phyloP scores from a whole-genome alignment of 2,888 invertebrate genomes.

The Aphrophora alni region DNA sequence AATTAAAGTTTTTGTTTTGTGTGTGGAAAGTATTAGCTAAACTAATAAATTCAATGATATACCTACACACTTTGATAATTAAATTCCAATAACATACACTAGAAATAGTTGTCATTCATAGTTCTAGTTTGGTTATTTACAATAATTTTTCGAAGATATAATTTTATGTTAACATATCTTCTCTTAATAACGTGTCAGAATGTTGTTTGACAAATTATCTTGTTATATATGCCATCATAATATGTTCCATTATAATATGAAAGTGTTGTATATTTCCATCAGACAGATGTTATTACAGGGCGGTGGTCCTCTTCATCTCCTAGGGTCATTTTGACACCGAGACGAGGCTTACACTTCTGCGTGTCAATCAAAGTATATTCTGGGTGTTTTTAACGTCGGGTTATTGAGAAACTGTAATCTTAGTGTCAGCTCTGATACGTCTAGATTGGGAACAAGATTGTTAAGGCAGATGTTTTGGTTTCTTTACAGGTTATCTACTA shows the following conservation, averaged over 20 bases:
- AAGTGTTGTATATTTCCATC: background rate
- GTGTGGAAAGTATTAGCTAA: too few relatives aligned
- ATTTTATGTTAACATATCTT: too few relatives aligned
- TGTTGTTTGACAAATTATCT: too few relatives aligned
- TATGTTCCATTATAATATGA: background rate
- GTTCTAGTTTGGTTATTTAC: too few relatives aligned
- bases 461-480: background rate
- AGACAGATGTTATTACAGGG: background rate
- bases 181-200: too few relatives aligned
- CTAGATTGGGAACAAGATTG: background rate
- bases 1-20: too few relatives aligned
- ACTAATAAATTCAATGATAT: too few relatives aligned
- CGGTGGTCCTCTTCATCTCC: background rate
- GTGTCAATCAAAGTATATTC: background rate
- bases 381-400: background rate
- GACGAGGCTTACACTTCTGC: background rate
- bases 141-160: too few relatives aligned
- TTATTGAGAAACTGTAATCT: background rate
- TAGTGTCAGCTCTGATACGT: background rate
- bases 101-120: too few relatives aligned
- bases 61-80: too few relatives aligned
- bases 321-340: background rate
- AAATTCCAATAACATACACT: too few relatives aligned
- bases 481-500: too few relatives aligned
- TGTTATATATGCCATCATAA: background rate